Conservation (phyloP, 2,113 vertebrate genomes). For the Hyaena hyaena region DNA sequence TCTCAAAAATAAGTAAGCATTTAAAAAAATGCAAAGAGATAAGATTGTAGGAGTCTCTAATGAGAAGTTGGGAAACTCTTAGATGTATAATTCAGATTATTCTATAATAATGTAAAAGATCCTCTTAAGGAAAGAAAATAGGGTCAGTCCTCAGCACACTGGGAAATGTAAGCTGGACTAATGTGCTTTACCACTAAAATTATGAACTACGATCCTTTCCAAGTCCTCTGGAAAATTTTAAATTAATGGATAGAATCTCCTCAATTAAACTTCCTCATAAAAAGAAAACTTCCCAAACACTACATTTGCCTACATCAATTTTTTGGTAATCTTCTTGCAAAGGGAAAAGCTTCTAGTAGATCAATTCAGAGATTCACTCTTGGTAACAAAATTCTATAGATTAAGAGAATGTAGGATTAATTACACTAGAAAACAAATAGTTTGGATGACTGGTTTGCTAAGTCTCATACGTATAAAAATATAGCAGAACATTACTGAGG, state of each 20-base stretch:
- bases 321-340: slow-evolving; percentile 4
- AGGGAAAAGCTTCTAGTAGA: not conserved
- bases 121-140: not conserved
- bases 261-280: not conserved
- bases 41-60: not conserved
- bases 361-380: not conserved
- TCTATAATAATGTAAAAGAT: not conserved
- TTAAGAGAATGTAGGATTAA: not conserved
- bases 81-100: not conserved
- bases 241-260: slow-evolving; percentile 9
- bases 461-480: not conserved
- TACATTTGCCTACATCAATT: not conserved
- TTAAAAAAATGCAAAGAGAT: not conserved
- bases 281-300: not conserved
- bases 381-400: not conserved
- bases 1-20: too few relatives aligned
- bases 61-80: not conserved
- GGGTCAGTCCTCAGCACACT: not conserved
- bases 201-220: not conserved
- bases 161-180: not conserved
- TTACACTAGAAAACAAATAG: slow-evolving; percentile 23
- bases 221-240: not conserved
- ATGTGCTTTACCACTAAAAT: not conserved
- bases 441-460: not conserved
- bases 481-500: not conserved